Percentiles rank a stretch among this genome's conserved stretches.
Conservation (phyloP, 2,888 invertebrate genomes). For the Heliconius ismenius region DNA sequence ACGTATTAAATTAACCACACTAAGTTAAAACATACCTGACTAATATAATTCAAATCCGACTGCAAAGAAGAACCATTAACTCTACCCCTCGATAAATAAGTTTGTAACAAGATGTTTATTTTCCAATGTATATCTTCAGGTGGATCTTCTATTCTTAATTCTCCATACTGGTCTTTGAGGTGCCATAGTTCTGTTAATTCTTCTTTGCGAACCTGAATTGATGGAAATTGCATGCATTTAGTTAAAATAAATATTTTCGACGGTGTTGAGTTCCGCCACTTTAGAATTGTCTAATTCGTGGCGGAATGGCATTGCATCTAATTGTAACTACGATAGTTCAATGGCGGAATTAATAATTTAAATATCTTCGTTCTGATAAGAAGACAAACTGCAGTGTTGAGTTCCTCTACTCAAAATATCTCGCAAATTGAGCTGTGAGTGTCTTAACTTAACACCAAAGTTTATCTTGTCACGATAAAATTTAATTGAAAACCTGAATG, state of each 20-base stretch:
- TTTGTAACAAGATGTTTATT: conserved; percentile 96
- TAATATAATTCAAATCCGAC: conserved; percentile 94
- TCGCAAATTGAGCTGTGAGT: no score
- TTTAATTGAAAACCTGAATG: no score
- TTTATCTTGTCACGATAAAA: no score
- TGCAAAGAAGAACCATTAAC: conserved; percentile 92
- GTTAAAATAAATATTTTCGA: no score
- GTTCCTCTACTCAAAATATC: no score
- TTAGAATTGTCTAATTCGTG: not conserved
- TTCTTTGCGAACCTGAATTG: conserved; percentile 92
- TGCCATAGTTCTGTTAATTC: conserved; percentile 95
- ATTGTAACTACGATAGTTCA: no score
- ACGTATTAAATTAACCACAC: not conserved
- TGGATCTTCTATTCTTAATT: conserved; percentile 89
- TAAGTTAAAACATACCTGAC: conserved; percentile 83
- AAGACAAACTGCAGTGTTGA: no score
- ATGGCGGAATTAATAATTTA: no score
- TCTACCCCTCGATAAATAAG: conserved; percentile 90
- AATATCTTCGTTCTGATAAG: no score
- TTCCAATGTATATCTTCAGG: conserved; percentile 96
- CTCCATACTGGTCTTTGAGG: conserved; percentile 87
- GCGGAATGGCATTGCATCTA: no score
- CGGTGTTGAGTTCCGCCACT: not conserved
- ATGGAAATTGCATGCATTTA: not conserved
- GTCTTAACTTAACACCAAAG: no score